phyloP scores from a whole-genome alignment of 2,888 invertebrate species.

The Odontothrips loti region DNA sequence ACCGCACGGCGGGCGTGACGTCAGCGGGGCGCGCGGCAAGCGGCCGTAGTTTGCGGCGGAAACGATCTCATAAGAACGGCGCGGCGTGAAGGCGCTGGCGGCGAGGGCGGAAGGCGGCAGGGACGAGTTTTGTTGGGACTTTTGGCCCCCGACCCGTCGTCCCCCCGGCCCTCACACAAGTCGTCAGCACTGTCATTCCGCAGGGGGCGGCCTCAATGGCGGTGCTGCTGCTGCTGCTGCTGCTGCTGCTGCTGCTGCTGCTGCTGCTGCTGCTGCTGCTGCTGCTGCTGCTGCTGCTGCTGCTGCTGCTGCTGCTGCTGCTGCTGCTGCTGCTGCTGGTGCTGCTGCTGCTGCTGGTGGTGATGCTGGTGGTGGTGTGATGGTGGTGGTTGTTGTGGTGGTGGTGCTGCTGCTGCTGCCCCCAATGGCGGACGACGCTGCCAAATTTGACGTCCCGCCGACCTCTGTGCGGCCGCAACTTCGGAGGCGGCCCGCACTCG shows the following conservation, averaged over 20 bases:
- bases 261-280: too few species aligned
- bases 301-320: not conserved
- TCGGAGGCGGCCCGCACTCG: not conserved
- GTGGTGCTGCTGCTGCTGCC: too few species aligned
- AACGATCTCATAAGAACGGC: too few species aligned
- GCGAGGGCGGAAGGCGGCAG: not conserved
- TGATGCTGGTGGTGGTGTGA: too few species aligned
- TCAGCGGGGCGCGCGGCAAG: too few species aligned
- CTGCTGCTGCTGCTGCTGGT: not conserved
- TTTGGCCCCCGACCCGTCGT: too few species aligned
- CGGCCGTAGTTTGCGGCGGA: too few species aligned
- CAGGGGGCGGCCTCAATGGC: not conserved
- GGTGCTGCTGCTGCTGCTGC: not conserved
- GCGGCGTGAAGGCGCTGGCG: too few species aligned
- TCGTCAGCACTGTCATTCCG: not conserved
- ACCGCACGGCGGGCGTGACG: too few species aligned
- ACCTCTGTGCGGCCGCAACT: not conserved
- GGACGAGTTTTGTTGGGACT: too few species aligned
- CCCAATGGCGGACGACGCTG: not conserved
- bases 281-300: too few species aligned
- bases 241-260: not conserved
- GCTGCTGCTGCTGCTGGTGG: not conserved
- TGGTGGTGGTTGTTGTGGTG: too few species aligned
- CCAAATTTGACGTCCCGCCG: not conserved
- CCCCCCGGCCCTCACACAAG: not conserved